Conservation (phyloP, 1,140 invertebrate genomes). For the Dysdera silvatica region DNA sequence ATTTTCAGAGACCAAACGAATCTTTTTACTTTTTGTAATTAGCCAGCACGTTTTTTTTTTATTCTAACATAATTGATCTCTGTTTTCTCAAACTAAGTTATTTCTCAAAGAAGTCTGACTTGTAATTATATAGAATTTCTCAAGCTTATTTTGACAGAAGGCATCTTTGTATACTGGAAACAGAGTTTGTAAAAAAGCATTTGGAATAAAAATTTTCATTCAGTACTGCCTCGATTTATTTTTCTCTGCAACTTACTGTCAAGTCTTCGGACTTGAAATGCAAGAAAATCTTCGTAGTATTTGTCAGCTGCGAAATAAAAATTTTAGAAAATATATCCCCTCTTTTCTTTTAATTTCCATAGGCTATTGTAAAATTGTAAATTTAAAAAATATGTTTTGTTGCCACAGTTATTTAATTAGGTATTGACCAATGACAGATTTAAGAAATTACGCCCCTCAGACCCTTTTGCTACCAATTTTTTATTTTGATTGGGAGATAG, state of each 20-base stretch:
- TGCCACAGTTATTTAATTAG: too few species aligned
- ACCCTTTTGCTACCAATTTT: too few species aligned
- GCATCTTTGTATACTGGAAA: constrained; percentile 30
- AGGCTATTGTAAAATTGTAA: background rate
- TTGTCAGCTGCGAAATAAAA: background rate
- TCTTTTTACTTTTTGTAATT: background rate
- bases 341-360: background rate
- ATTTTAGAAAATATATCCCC: background rate
- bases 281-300: background rate
- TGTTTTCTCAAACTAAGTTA: constrained; percentile 26
- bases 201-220: constrained; percentile 31
- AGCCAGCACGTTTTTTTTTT: constrained; percentile 4
- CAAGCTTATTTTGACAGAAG: constrained; percentile 27
- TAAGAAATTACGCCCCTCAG: too few species aligned
- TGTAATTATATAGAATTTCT: constrained; percentile 19
- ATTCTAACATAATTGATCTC: constrained; percentile 22
- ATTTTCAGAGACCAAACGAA: constrained; percentile 8
- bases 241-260: background rate
- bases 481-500: too few species aligned
- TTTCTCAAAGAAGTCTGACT: constrained; percentile 15
- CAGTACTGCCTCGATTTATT: background rate
- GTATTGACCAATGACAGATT: too few species aligned
- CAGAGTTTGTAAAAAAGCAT: constrained; percentile 28
- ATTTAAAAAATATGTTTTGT: too few species aligned
- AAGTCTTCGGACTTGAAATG: constrained; percentile 3